These are phyloP conservation scores for Caenorhabditis auriculariae DNA, from an alignment of 2,888 invertebrate species.

Conservation along the genomic window DNA sequence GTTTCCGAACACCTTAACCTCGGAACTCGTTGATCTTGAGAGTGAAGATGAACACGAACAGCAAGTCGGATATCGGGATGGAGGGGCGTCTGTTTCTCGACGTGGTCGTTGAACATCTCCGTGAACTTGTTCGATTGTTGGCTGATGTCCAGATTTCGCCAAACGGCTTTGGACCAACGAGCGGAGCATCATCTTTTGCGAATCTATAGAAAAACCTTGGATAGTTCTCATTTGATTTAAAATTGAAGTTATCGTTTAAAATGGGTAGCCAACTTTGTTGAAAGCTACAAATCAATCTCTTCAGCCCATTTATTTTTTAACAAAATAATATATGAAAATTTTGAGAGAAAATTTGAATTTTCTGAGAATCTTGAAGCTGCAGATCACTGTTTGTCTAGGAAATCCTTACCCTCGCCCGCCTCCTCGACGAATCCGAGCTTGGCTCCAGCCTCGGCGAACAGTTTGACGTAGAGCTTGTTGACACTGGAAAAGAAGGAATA, in stretches of 20 bases:
- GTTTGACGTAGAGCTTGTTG: slow-evolving; percentile 44
- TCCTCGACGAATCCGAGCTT: slow-evolving; percentile 51
- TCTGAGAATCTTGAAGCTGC: neutral
- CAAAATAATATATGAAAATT: too few relatives aligned
- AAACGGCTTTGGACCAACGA: slow-evolving; percentile 46
- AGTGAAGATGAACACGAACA: slow-evolving; percentile 1
- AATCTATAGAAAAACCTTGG: slow-evolving; percentile 17
- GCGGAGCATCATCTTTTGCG: slow-evolving; percentile 39
- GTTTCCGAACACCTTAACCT: slow-evolving; percentile 40
- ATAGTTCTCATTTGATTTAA: too few relatives aligned
- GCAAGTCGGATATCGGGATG: slow-evolving; percentile 49
- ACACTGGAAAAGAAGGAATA: slow-evolving; percentile 15
- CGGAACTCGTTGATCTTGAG: neutral
- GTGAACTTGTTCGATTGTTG: slow-evolving; percentile 46
- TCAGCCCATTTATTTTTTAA: too few relatives aligned
- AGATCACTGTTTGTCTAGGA: neutral
- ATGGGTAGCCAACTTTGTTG: too few relatives aligned
- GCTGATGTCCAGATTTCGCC: slow-evolving; percentile 47
- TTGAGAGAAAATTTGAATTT: neutral
- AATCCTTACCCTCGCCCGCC: slow-evolving; percentile 37
- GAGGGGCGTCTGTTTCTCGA: slow-evolving; percentile 39
- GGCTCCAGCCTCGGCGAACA: slow-evolving; percentile 43
- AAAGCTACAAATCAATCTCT: too few relatives aligned
- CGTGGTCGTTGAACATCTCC: slow-evolving; percentile 44
- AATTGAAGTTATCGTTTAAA: too few relatives aligned